These are phyloP conservation scores for Trachymyrmex septentrionalis DNA, from an alignment of 1,140 invertebrate species.

Conservation along the genomic window DNA sequence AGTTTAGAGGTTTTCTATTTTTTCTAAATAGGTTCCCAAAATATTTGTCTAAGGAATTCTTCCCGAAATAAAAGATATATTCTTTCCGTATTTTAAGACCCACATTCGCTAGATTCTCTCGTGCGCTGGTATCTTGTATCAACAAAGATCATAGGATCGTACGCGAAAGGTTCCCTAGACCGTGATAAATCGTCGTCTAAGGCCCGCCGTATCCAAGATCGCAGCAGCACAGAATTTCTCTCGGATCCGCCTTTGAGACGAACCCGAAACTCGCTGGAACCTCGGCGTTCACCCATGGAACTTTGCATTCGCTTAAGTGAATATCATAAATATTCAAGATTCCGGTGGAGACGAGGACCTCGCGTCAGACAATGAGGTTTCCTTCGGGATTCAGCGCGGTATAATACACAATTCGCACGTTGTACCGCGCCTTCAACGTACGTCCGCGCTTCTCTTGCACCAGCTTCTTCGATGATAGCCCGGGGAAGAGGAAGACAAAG, in stretches of 20 bases:
- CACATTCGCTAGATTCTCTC: conserved; percentile 43
- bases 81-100: conserved; percentile 13
- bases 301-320: conserved; percentile 50
- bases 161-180: conserved; percentile 51
- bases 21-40: too few relatives aligned
- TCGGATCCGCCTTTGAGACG: conserved; percentile 42
- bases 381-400: conserved; percentile 35
- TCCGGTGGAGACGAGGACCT: conserved; percentile 48
- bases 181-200: conserved; percentile 60
- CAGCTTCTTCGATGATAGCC: conserved; percentile 13
- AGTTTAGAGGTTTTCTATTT: too few relatives aligned
- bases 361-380: conserved; percentile 59
- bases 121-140: conserved; percentile 47
- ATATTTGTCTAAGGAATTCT: neutral
- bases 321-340: conserved; percentile 63
- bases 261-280: conserved; percentile 50
- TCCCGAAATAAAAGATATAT: conserved; percentile 25
- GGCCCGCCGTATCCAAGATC: conserved; percentile 34
- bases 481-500: conserved; percentile 42
- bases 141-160: conserved; percentile 60
- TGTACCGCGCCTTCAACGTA: conserved; percentile 27
- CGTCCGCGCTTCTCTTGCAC: conserved; percentile 15
- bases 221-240: conserved; percentile 43
- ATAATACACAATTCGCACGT: conserved; percentile 37
- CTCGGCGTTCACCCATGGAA: conserved; percentile 31